These are phyloP conservation scores for Silurus asotus DNA, from an alignment of 2,113 vertebrate genomes.

Conservation along the genomic window DNA sequence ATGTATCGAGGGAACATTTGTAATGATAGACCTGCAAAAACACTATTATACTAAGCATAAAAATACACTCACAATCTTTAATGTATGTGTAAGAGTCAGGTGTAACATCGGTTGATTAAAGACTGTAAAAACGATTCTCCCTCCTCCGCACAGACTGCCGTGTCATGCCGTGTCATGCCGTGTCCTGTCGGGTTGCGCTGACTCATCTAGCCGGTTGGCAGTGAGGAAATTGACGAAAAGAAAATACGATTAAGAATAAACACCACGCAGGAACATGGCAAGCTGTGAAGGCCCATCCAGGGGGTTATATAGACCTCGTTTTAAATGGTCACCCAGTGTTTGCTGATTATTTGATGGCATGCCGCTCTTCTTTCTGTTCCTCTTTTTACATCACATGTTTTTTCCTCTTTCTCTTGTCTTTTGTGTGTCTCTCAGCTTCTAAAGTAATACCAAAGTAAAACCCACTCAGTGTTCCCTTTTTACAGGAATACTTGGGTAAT, in stretches of 20 bases:
- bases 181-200: too few species aligned
- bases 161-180: neutral
- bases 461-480: neutral
- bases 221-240: neutral
- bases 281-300: neutral
- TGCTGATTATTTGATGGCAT: slow-evolving; percentile 1
- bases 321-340: neutral
- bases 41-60: neutral
- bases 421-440: neutral
- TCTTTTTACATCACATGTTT: neutral
- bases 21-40: neutral
- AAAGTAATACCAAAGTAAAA: slow-evolving; percentile 4
- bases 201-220: neutral
- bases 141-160: neutral
- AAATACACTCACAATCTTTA: neutral
- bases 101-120: too few species aligned
- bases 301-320: neutral
- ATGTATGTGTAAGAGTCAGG: neutral
- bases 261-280: neutral
- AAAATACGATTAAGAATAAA: neutral
- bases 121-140: too few species aligned
- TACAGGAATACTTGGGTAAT: slow-evolving; percentile 16
- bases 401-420: neutral
- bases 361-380: slow-evolving; percentile 13
- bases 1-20: neutral